Evolutionary conservation across 2,113 vertebrate genomes (phyloP), one percentile per base, ranked within the genome.

Genomic region (Pseudonaja textilis): DNA sequence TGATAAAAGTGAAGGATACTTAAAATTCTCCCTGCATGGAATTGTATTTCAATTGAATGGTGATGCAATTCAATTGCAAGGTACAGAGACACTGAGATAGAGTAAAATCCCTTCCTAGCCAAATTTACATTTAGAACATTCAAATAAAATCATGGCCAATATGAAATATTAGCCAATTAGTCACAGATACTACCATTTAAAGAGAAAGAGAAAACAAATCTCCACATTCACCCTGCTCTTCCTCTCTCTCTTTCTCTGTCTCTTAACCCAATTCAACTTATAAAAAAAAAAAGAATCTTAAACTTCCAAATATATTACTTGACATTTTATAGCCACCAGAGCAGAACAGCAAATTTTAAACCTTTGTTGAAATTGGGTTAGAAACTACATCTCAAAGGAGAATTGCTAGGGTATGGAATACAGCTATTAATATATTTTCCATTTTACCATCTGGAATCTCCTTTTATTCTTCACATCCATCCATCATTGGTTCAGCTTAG

Each of bases 321-420:
- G 94, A 96, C 85, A 96, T 95, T 94, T 96, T 94, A 93, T 92
- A 85, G 87, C 85, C 56, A 3, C 89, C 88, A 94, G 74, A 95
- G 57, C 6, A 12, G 29, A 96, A 94, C 89, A 96, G 54, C 42
- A 95, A n/a, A 94, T 94, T 95, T 94, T 89, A 95, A 96, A 91
- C 93, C 88, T 93, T 94, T 95, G 69, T 93, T 54, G 92, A 96
- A 97, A 95, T 92, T 95, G 92, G 52, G 89, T 95, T 95, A 90
- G 95, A 96, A 95, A 74, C 87, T 47, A 94, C 90, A 96, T 97
- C 93, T 97, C 95, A 95, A 95, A 96, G 87, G 57, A 96, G 86
- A 96, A 86, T 92, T 93, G 95, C 88, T 56, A 90, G 89, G 94
- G 47, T 92, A 95, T 93, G 81, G 95, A 96, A 93, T 85, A 69